Evolutionary conservation across 2,888 invertebrate species (phyloP).

Genomic region (Phrixothrix hirtus): DNA sequence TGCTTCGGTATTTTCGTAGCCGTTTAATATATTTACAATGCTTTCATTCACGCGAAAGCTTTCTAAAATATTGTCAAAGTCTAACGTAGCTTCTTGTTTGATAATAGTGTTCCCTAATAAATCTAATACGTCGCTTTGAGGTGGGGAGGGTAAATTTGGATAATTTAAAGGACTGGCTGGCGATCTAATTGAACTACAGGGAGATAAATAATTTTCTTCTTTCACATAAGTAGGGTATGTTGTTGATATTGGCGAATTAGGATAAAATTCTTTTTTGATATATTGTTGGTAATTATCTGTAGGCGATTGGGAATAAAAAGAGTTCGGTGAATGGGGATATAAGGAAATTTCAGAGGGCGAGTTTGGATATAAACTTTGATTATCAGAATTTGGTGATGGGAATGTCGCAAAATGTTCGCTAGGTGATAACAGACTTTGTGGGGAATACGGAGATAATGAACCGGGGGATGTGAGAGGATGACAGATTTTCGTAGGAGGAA

Average conservation of each 20-base stretch:
- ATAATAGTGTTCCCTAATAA: slow-evolving; percentile 47
- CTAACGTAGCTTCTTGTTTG: slow-evolving; percentile 63
- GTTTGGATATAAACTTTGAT: slow-evolving; percentile 48
- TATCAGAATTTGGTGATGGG: slow-evolving; percentile 58
- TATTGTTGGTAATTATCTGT: slow-evolving; percentile 57
- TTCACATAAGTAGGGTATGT: slow-evolving; percentile 57
- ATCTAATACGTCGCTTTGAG: slow-evolving; percentile 36
- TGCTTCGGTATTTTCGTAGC: slow-evolving; percentile 38
- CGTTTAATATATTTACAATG: slow-evolving; percentile 42
- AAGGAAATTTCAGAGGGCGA: slow-evolving; percentile 58
- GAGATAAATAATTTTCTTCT: slow-evolving; percentile 48
- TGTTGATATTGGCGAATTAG: slow-evolving; percentile 58
- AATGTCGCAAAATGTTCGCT: slow-evolving; percentile 59
- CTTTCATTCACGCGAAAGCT: slow-evolving; percentile 55
- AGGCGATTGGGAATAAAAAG: slow-evolving; percentile 62
- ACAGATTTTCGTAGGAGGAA: slow-evolving; percentile 50
- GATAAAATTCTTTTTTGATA: slow-evolving; percentile 60
- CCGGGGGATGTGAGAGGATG: slow-evolving; percentile 47
- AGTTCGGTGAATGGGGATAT: slow-evolving; percentile 58
- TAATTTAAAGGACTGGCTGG: slow-evolving; percentile 59
- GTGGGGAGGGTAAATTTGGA: slow-evolving; percentile 62
- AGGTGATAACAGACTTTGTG: slow-evolving; percentile 57
- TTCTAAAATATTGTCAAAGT: slow-evolving; percentile 64
- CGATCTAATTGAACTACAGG: slow-evolving; percentile 60
- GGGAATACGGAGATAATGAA: slow-evolving; percentile 52